phyloP scores from a whole-genome alignment of 2,113 vertebrate genomes.

The Manacus vitellinus region DNA sequence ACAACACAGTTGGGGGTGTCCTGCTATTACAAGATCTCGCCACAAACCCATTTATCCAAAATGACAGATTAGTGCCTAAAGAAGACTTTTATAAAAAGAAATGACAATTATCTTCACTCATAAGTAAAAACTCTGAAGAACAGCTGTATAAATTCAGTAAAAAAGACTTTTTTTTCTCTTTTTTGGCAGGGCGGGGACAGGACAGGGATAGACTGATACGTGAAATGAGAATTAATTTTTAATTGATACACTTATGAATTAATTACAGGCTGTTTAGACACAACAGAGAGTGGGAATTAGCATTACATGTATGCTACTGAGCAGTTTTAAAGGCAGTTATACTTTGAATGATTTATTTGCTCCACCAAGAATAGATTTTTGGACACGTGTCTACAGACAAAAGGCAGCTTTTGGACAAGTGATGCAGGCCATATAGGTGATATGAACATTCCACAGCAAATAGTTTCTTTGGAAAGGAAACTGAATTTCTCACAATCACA shows the following conservation, averaged over 20 bases:
- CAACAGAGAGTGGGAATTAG: neutral
- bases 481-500: neutral
- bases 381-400: neutral
- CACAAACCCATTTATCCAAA: conserved; percentile 13
- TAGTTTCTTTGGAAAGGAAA: neutral
- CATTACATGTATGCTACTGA: accelerated
- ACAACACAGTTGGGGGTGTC: conserved; percentile 22
- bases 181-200: accelerated
- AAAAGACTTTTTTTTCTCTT: neutral
- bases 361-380: neutral
- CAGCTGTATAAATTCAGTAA: neutral
- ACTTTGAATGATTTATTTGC: neutral
- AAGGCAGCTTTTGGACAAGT: neutral
- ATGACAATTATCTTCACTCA: neutral
- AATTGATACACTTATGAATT: neutral
- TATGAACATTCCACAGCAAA: neutral
- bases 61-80: conserved; percentile 15
- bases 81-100: conserved; percentile 8
- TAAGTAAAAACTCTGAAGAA: neutral
- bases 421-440: neutral
- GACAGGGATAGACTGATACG: neutral
- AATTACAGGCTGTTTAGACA: neutral
- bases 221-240: neutral
- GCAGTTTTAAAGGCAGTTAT: neutral
- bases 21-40: conserved; percentile 10